These are phyloP conservation scores for Linurgus olivaceus DNA, from an alignment of 2,797 vertebrate genomes.

Conservation along the genomic window DNA sequence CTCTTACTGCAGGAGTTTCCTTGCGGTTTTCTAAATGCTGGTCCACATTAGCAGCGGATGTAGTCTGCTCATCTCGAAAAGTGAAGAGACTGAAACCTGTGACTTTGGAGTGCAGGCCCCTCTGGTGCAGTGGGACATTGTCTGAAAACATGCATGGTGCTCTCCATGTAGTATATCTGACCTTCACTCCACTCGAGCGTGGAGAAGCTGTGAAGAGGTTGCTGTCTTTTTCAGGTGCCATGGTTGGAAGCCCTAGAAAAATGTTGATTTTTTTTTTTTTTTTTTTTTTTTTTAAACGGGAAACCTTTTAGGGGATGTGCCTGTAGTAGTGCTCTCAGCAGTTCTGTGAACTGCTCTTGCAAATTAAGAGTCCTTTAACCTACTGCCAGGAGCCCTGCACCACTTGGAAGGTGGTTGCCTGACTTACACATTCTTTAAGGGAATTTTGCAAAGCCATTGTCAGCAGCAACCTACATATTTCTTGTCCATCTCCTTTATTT, in stretches of 20 bases:
- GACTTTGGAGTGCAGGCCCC: not conserved
- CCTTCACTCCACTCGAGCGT: accelerated
- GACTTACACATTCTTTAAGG: accelerated
- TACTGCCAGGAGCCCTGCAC: not conserved
- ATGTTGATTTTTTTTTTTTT: not conserved
- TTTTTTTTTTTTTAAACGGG: not conserved
- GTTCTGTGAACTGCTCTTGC: not conserved
- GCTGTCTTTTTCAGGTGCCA: not conserved
- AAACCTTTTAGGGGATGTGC: not conserved
- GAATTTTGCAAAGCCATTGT: not conserved
- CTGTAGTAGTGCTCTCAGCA: not conserved
- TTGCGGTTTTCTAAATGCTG: not conserved
- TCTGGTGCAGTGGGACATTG: not conserved
- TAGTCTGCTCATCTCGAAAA: not conserved
- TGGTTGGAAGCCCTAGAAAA: not conserved
- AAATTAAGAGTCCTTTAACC: not conserved
- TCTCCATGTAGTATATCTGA: not conserved
- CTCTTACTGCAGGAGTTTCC: not conserved
- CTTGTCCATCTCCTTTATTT: not conserved
- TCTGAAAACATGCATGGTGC: not conserved
- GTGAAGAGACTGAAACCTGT: not conserved
- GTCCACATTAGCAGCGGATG: accelerated
- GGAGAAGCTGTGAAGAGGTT: not conserved
- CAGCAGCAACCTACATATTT: not conserved
- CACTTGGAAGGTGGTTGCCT: not conserved